Evolutionary conservation across 2,113 vertebrate species (phyloP).

Genomic region (Pachycephala philippinensis): DNA sequence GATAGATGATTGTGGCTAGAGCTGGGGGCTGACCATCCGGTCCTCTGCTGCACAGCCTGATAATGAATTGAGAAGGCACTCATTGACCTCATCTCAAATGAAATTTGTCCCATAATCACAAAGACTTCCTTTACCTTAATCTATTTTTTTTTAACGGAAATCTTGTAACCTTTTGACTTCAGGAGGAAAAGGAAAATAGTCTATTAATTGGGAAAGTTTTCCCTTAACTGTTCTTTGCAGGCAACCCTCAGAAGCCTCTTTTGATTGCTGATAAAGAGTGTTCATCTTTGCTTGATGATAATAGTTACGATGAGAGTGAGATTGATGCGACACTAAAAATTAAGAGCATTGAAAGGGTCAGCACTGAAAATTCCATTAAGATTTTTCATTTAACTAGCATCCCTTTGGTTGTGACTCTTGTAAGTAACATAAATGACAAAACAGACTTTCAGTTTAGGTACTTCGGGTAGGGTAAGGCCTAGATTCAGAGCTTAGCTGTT

Average conservation of each 20-base stretch:
- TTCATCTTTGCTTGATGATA: slow-evolving; percentile 17
- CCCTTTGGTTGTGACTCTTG: neutral
- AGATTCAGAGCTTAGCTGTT: neutral
- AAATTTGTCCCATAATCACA: slow-evolving; percentile 17
- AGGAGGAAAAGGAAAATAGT: neutral
- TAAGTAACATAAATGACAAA: neutral
- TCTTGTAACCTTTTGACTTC: slow-evolving; percentile 1
- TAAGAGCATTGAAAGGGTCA: neutral
- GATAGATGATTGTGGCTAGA: neutral
- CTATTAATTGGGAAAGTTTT: slow-evolving; percentile 27
- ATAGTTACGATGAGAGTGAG: neutral
- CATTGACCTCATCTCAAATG: slow-evolving; percentile 35
- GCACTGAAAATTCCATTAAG: neutral
- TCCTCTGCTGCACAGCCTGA: neutral
- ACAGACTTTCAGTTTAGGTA: neutral
- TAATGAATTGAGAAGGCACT: slow-evolving; percentile 22
- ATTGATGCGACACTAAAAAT: neutral
- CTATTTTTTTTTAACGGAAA: slow-evolving; percentile 6
- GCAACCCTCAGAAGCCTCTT: neutral
- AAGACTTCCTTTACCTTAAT: slow-evolving; percentile 1
- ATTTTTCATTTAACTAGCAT: slow-evolving; percentile 3
- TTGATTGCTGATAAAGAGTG: neutral
- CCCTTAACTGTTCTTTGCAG: neutral
- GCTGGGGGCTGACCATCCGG: neutral
- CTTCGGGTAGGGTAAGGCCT: neutral